Evolutionary conservation across 2,797 vertebrate genomes (phyloP).

Genomic region (Halcyon badia): DNA sequence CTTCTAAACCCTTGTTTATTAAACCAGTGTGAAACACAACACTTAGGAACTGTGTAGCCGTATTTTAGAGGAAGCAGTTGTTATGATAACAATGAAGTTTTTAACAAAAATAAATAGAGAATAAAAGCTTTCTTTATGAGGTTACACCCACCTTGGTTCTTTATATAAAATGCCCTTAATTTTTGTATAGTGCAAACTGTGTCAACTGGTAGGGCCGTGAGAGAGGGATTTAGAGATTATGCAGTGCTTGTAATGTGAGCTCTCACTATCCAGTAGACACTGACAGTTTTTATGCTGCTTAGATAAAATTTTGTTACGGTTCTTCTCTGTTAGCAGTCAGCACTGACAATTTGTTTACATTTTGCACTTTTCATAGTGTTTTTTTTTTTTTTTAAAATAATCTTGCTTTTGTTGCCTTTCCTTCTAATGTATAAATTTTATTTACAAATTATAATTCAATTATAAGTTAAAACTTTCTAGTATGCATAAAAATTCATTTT

Average conservation of each 20-base stretch:
- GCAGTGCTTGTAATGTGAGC: neutral
- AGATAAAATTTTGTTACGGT: neutral
- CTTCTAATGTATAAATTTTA: neutral
- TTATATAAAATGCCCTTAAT: neutral
- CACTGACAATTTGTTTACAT: neutral
- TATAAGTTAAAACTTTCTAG: neutral
- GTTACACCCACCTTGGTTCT: neutral
- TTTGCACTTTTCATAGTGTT: neutral
- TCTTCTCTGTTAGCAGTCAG: neutral
- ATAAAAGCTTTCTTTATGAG: neutral
- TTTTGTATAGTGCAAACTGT: neutral
- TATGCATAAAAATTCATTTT: neutral
- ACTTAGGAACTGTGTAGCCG: neutral
- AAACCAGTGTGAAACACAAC: neutral
- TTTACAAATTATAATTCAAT: neutral
- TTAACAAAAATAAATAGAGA: neutral
- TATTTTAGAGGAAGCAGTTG: neutral
- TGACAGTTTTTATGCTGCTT: neutral
- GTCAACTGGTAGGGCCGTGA: neutral
- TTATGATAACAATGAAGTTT: neutral
- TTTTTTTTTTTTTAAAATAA: neutral
- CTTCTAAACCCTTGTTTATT: neutral
- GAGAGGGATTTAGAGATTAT: neutral
- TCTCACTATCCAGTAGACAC: neutral
- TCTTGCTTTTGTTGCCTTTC: neutral